phyloP scores from a whole-genome alignment of 1,140 invertebrate genomes.

The Geopemphigus sp. region DNA sequence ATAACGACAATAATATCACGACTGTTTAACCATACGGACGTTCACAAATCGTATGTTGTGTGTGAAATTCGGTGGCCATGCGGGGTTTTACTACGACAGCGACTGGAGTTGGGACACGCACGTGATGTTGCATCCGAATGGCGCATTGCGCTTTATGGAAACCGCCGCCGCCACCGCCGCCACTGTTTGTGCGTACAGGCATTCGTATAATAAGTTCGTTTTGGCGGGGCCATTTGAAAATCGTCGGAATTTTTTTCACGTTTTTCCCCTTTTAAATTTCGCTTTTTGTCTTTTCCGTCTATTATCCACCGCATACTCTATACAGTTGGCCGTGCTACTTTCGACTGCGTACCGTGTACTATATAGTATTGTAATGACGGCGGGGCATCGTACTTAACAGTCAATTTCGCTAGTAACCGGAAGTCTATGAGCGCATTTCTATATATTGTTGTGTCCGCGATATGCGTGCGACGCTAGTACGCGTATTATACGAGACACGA shows the following conservation, averaged over 20 bases:
- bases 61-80: not conserved
- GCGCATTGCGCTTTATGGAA: slow-evolving; percentile 19
- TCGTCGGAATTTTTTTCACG: not conserved
- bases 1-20: not conserved
- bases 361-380: not conserved
- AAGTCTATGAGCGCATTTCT: not conserved
- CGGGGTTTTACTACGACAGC: not conserved
- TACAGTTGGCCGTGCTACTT: no score
- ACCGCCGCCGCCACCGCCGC: not conserved
- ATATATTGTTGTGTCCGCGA: not conserved
- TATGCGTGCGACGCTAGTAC: not conserved
- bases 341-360: not conserved
- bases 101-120: not conserved
- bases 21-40: not conserved
- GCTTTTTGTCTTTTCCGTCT: not conserved
- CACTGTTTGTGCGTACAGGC: no score
- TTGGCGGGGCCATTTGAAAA: not conserved
- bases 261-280: no score
- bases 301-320: no score
- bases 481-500: not conserved
- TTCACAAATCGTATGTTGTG: not conserved
- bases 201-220: not conserved
- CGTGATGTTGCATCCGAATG: slow-evolving; percentile 37
- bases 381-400: not conserved
- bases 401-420: not conserved